Base-by-base conservation (phyloP, 2,797 vertebrate genomes). In the Anabacerthia variegaticeps region DNA sequence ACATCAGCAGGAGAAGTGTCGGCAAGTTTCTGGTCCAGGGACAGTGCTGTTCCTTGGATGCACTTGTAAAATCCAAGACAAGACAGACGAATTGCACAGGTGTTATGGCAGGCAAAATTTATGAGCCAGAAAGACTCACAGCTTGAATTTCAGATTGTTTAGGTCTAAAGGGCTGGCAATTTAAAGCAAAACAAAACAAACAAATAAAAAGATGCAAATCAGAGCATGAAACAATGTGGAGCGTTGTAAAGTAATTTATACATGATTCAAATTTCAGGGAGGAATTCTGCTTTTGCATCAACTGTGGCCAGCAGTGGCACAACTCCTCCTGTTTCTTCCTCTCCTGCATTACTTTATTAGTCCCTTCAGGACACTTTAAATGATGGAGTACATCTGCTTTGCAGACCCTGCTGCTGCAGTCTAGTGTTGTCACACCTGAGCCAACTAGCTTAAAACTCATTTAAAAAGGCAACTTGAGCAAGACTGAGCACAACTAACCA, bases 111-210 rank as follows among this genome's bases (percentile, higher is more conserved):
- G 91, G 78, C 67, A 83, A 74, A 96, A 92, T 90, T 93, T 93
- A 94, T 95, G 90, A 93, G 93, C 83, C 92, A 93, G 87, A 89
- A 91, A 96, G 78, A 88, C 61, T 93, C 89, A 93, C 94, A 96
- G 95, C 92, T 96, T 96, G 94, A 96, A 88, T 94, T 92, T 96
- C 91, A 95, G 85, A 65, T 83, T 95, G 79, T 41, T 92, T 89
- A 83, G 92, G 68, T 96, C 93, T 94, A 80, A 92, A 84, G 81
- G 89, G 54, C 87, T 94, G 85, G 46, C 75, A 88, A 76, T 93
- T 92, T 93, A 65, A 94, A 93, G 56, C 59, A 71, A 83, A 91
- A 24, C 63, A 94, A 80, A 91, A 28, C 73, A 95, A 88, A 92
- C 88, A 93, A 96, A 95, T 39, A 85, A 83, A 95, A 96, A 23